phyloP scores from a whole-genome alignment of 2,888 invertebrate species.

The Mycogona germanica region DNA sequence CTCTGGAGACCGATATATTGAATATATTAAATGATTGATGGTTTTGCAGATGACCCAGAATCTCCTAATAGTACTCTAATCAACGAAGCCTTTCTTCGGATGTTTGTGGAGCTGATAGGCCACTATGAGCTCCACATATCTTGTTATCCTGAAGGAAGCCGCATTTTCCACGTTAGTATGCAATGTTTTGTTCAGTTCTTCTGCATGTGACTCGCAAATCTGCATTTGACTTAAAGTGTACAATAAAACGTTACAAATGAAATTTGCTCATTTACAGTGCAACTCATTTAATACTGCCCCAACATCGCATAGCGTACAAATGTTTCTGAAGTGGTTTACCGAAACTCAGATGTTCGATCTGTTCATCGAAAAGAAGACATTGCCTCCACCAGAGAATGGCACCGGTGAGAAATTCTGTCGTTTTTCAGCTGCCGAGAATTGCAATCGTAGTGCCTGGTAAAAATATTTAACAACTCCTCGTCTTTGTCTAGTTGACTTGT shows the following conservation, averaged over 20 bases:
- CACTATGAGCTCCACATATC: constrained; percentile 50
- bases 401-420: not conserved
- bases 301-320: constrained; percentile 50
- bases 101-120: constrained; percentile 62
- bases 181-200: constrained; percentile 3
- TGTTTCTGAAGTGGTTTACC: constrained; percentile 74
- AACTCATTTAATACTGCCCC: constrained; percentile 54
- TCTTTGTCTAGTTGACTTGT: not conserved
- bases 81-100: constrained; percentile 61
- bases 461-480: not conserved
- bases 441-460: not conserved
- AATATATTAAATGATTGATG: too few relatives aligned
- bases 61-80: constrained; percentile 55
- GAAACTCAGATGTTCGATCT: constrained; percentile 76
- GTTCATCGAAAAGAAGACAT: constrained; percentile 34
- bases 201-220: too few relatives aligned
- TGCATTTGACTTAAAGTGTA: too few relatives aligned
- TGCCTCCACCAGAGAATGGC: not conserved
- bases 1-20: too few relatives aligned
- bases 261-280: constrained; percentile 44
- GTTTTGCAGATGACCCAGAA: constrained; percentile 37
- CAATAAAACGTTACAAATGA: not conserved
- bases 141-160: constrained; percentile 36
- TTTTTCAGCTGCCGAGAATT: not conserved
- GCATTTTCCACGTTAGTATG: constrained; percentile 36